Evolutionary conservation across 1,140 invertebrate species (phyloP).

Genomic region (Tetramorium parvispinum): DNA sequence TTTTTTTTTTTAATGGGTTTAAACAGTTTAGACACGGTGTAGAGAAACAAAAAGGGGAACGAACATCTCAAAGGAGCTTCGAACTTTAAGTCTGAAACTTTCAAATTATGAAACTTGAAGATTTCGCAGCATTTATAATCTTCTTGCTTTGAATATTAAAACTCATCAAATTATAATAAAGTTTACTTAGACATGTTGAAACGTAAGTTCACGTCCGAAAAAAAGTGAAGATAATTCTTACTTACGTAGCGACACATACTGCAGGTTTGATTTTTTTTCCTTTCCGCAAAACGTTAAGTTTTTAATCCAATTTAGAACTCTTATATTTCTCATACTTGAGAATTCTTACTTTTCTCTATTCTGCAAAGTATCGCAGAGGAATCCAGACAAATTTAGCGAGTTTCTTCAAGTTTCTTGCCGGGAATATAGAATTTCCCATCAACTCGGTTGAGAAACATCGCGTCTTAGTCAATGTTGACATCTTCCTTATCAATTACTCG

Average conservation of each 20-base stretch:
- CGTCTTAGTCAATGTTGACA: background rate
- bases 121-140: constrained; percentile 43
- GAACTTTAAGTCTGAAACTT: constrained; percentile 19
- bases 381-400: background rate
- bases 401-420: background rate
- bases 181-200: constrained; percentile 14
- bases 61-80: constrained; percentile 20
- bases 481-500: background rate
- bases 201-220: background rate
- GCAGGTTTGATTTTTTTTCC: background rate
- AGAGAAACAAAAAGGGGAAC: constrained; percentile 11
- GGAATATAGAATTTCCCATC: background rate
- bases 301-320: constrained; percentile 8
- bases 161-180: constrained; percentile 24
- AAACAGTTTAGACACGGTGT: background rate
- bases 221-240: background rate
- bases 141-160: constrained; percentile 46
- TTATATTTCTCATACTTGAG: background rate
- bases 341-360: background rate
- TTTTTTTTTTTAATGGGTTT: background rate
- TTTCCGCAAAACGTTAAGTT: background rate
- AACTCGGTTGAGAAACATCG: background rate
- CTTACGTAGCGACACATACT: background rate
- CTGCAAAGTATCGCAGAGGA: background rate
- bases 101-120: constrained; percentile 38